Evolutionary conservation across 1,140 invertebrate species (phyloP).

Genomic region (Drosophila sucinea): DNA sequence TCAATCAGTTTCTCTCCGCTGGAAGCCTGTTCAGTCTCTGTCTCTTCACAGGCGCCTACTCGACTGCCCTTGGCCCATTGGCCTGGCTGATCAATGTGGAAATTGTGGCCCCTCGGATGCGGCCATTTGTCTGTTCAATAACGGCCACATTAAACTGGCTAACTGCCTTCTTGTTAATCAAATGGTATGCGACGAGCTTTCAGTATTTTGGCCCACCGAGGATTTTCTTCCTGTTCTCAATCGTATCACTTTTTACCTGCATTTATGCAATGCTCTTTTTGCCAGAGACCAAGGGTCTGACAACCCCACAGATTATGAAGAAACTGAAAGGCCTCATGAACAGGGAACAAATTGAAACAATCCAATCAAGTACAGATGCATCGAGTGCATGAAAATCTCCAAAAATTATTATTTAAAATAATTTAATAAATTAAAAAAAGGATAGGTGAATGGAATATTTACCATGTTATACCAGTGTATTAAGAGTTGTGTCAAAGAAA

Average conservation of each 20-base stretch:
- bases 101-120: neutral
- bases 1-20: neutral
- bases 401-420: neutral
- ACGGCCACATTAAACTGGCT: slow-evolving; percentile 22
- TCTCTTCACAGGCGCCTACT: neutral
- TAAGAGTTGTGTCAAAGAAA: no score
- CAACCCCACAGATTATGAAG: slow-evolving; percentile 1
- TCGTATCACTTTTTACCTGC: neutral
- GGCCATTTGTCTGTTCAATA: slow-evolving; percentile 17
- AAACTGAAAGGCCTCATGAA: slow-evolving; percentile 6
- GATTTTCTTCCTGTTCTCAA: slow-evolving; percentile 26
- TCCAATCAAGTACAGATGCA: slow-evolving; percentile 10
- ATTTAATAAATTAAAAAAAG: no score
- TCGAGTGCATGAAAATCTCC: slow-evolving; percentile 3
- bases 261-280: slow-evolving; percentile 21
- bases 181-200: slow-evolving; percentile 22
- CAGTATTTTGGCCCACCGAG: neutral
- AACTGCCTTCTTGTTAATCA: neutral
- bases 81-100: slow-evolving; percentile 40
- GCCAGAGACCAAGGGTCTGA: slow-evolving; percentile 38
- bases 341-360: neutral
- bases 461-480: no score
- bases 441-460: no score
- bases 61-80: slow-evolving; percentile 27
- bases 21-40: neutral